Conservation (phyloP, 2,113 vertebrate genomes). For the Mustela lutreola region DNA sequence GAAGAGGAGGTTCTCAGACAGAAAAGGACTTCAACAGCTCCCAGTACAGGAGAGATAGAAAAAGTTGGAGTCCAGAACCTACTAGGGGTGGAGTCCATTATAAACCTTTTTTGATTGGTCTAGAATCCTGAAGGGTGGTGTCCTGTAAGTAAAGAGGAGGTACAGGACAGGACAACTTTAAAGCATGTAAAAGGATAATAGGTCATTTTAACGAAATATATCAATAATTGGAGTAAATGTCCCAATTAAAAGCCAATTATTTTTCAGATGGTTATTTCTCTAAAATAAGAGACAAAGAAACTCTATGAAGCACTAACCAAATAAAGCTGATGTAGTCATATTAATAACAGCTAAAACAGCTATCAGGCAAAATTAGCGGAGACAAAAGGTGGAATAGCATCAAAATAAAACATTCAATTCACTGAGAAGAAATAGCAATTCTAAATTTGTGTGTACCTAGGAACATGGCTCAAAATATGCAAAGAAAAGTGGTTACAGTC, state of each 20-base stretch:
- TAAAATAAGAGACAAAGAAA: background rate
- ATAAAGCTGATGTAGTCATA: background rate
- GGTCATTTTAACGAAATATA: background rate
- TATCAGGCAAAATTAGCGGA: background rate
- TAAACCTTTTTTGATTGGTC: background rate
- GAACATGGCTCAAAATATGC: background rate
- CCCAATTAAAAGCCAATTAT: background rate
- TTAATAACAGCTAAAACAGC: background rate
- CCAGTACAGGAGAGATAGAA: background rate
- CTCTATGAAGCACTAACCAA: background rate
- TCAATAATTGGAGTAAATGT: background rate
- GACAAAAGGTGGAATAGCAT: background rate
- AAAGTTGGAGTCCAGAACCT: background rate
- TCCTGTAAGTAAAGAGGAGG: background rate
- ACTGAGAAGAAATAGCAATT: background rate
- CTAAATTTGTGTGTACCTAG: background rate
- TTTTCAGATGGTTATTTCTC: constrained; percentile 11
- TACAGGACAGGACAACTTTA: background rate
- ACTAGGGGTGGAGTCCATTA: background rate
- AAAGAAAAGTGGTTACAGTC: background rate
- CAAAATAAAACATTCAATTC: background rate
- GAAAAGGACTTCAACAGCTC: background rate
- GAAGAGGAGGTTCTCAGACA: background rate
- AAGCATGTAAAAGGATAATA: background rate
- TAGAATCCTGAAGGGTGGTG: background rate